These are phyloP conservation scores for Lontra canadensis DNA, from an alignment of 2,113 vertebrate genomes.

Conservation along the genomic window DNA sequence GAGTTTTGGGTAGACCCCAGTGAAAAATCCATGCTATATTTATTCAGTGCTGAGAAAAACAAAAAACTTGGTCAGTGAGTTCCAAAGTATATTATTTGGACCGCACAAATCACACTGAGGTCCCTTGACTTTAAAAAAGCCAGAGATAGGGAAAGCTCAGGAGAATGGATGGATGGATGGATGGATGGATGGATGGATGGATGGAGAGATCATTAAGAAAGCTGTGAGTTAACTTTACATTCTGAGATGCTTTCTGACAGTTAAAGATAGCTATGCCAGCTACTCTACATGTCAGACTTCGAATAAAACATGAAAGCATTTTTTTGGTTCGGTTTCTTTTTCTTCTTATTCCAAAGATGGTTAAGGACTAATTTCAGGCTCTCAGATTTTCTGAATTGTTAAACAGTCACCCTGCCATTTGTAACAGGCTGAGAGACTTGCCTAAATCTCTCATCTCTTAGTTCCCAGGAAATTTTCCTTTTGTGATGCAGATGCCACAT, in stretches of 20 bases:
- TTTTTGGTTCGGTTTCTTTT: not conserved
- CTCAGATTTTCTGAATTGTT: not conserved
- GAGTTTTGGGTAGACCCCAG: not conserved
- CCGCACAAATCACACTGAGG: not conserved
- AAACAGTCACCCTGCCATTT: not conserved
- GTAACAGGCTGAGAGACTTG: not conserved
- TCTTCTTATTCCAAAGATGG: not conserved
- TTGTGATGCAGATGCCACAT: not conserved
- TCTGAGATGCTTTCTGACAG: not conserved
- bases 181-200: not conserved
- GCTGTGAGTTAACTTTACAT: not conserved
- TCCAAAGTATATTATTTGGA: not conserved
- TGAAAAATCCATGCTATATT: not conserved
- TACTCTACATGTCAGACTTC: not conserved
- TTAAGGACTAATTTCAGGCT: slow-evolving; percentile 23
- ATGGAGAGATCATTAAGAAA: not conserved
- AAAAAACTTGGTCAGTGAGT: not conserved
- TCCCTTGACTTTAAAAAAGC: not conserved
- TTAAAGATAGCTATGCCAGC: not conserved
- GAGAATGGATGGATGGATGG: not conserved
- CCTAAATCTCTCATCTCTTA: not conserved
- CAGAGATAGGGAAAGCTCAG: not conserved
- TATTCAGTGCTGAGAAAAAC: not conserved
- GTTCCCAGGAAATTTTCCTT: not conserved
- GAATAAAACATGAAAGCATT: not conserved